Evolutionary conservation across 2,797 vertebrate species (phyloP).

Genomic region (Micrastur ruficollis): DNA sequence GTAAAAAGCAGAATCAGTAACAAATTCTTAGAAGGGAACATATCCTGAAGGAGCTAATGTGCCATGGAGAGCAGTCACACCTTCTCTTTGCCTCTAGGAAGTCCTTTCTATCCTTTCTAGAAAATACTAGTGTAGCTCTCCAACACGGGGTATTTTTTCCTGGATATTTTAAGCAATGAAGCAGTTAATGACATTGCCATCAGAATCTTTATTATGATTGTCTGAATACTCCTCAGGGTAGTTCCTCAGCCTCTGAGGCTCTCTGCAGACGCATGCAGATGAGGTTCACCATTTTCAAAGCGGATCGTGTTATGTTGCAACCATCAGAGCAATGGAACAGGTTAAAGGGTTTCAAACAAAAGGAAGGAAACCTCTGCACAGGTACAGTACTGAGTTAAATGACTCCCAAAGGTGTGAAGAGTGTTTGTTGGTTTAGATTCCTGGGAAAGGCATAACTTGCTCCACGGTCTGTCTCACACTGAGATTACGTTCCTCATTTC

Average conservation of each 20-base stretch:
- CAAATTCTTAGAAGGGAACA: not conserved
- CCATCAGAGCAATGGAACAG: not conserved
- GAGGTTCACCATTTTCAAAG: not conserved
- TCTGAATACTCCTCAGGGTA: not conserved
- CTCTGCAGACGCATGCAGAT: not conserved
- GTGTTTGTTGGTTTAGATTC: not conserved
- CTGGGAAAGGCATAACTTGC: not conserved
- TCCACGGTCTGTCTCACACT: not conserved
- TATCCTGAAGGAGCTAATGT: not conserved
- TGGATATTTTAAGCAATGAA: not conserved
- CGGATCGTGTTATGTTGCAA: not conserved
- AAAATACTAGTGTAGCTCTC: not conserved
- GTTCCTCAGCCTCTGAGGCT: not conserved
- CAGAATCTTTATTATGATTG: not conserved
- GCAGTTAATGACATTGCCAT: not conserved
- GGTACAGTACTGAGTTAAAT: not conserved
- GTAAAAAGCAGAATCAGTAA: not conserved
- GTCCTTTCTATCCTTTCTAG: not conserved
- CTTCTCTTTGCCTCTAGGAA: not conserved
- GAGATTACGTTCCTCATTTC: not conserved
- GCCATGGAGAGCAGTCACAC: not conserved
- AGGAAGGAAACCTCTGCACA: not conserved
- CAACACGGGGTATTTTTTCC: fast-evolving
- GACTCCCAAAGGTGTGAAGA: not conserved
- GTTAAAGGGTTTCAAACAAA: not conserved